A percentile compares a stretch with the other conserved stretches of the same genome.
These are phyloP conservation scores for Cephus pygmeus DNA, from an alignment of 2,888 invertebrate genomes.

Conservation along the genomic window DNA sequence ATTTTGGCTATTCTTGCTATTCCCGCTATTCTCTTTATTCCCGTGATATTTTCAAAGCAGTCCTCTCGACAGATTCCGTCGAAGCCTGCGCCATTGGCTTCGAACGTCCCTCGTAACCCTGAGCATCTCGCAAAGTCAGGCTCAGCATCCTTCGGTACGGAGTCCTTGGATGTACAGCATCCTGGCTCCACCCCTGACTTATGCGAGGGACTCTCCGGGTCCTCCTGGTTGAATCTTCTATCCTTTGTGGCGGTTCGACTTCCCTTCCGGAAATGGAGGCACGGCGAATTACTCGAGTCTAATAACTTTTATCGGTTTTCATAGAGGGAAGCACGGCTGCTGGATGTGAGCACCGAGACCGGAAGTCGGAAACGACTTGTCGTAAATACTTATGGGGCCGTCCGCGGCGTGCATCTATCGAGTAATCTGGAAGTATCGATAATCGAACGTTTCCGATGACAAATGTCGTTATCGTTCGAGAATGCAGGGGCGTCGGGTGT, in stretches of 20 bases:
- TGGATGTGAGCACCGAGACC: not conserved
- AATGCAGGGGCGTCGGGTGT: slow-evolving; percentile 30
- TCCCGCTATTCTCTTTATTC: slow-evolving; percentile 3
- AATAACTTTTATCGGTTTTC: slow-evolving; percentile 39
- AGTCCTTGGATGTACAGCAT: not conserved
- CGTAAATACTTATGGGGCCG: slow-evolving; percentile 36
- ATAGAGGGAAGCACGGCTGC: not conserved
- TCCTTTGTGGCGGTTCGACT: slow-evolving; percentile 12
- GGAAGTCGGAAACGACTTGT: slow-evolving; percentile 36
- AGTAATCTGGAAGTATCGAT: slow-evolving; percentile 34
- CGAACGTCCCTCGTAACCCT: not conserved
- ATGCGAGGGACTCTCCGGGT: not conserved
- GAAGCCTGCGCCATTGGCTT: not conserved
- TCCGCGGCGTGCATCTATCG: slow-evolving; percentile 28
- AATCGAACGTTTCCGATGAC: slow-evolving; percentile 43
- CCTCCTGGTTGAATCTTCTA: not conserved
- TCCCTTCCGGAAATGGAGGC: slow-evolving; percentile 29
- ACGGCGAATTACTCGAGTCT: slow-evolving; percentile 34
- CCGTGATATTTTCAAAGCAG: not conserved
- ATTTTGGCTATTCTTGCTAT: not conserved
- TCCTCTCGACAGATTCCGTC: not conserved
- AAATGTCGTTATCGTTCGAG: slow-evolving; percentile 36
- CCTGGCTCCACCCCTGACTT: not conserved
- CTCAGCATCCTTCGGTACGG: not conserved
- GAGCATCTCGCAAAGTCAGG: not conserved